These are phyloP conservation scores for Phainopepla nitens DNA, from an alignment of 2,113 vertebrate species.

Conservation along the genomic window DNA sequence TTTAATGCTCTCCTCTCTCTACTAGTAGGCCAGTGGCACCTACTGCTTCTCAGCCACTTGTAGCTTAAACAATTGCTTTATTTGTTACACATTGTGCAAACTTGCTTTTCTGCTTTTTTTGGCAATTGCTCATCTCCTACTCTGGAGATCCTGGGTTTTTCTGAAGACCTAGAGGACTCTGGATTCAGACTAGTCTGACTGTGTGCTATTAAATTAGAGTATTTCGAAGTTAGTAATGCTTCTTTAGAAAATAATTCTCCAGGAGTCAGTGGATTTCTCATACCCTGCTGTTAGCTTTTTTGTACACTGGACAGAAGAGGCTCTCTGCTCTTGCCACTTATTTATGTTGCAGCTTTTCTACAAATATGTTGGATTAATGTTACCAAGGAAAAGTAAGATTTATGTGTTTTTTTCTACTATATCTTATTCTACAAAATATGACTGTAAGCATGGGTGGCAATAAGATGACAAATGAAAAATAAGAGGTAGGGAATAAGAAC, in stretches of 20 bases:
- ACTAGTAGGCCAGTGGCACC: not conserved
- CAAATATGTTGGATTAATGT: not conserved
- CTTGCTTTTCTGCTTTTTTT: not conserved
- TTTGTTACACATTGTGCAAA: not conserved
- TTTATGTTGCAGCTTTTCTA: not conserved
- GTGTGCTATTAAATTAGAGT: not conserved
- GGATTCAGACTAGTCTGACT: not conserved
- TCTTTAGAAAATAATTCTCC: not conserved
- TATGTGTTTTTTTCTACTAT: not conserved
- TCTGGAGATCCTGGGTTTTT: not conserved
- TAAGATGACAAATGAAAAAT: not conserved
- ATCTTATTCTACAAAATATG: not conserved
- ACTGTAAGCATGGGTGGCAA: accelerated
- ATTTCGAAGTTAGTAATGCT: not conserved
- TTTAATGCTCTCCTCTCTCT: not conserved
- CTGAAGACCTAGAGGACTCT: not conserved
- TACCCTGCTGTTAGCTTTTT: not conserved
- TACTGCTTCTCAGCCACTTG: not conserved
- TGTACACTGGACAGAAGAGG: not conserved
- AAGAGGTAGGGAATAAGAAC: not conserved
- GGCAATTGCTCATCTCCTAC: not conserved
- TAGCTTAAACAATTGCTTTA: not conserved
- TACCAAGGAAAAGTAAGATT: not conserved
- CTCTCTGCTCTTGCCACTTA: not conserved
- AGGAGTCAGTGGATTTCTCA: not conserved